Percentiles rank a stretch among this genome's conserved stretches.
Conservation (phyloP, 1,140 invertebrate species). For the Ceratosolen fusciceps region DNA sequence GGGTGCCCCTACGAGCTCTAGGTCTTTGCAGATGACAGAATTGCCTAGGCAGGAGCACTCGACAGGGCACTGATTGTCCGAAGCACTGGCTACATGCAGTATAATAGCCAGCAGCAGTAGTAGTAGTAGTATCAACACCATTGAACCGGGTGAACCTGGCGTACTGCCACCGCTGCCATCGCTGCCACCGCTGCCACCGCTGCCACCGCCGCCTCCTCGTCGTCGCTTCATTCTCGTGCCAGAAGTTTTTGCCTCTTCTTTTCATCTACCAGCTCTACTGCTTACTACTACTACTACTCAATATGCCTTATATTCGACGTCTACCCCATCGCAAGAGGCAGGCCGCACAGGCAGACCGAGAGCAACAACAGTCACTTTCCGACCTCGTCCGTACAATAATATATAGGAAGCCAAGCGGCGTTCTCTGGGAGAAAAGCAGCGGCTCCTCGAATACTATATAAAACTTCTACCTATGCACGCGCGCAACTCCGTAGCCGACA, state of each 20-base stretch:
- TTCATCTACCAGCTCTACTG: too few species aligned
- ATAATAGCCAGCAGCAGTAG: slow-evolving; percentile 33
- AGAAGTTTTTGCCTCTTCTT: neutral
- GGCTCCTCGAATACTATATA: neutral
- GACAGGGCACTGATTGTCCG: slow-evolving; percentile 61
- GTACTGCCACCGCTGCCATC: neutral
- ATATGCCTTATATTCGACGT: neutral
- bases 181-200: neutral
- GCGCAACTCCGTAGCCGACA: neutral
- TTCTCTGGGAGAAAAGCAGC: neutral
- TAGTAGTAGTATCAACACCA: too few species aligned
- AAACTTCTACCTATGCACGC: neutral
- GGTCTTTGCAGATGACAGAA: slow-evolving; percentile 60
- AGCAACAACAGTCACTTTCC: neutral
- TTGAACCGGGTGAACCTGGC: neutral
- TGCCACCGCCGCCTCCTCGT: neutral
- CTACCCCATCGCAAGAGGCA: neutral
- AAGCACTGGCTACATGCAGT: slow-evolving; percentile 15
- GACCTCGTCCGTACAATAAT: neutral
- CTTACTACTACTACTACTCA: too few species aligned
- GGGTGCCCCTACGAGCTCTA: slow-evolving; percentile 65
- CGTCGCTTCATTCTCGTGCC: slow-evolving; percentile 5
- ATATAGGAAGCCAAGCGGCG: neutral
- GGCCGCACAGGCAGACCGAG: too few species aligned
- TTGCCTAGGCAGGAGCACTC: slow-evolving; percentile 67